Evolutionary conservation across 2,797 vertebrate genomes (phyloP).

Genomic region (Takifugu ocellatus): DNA sequence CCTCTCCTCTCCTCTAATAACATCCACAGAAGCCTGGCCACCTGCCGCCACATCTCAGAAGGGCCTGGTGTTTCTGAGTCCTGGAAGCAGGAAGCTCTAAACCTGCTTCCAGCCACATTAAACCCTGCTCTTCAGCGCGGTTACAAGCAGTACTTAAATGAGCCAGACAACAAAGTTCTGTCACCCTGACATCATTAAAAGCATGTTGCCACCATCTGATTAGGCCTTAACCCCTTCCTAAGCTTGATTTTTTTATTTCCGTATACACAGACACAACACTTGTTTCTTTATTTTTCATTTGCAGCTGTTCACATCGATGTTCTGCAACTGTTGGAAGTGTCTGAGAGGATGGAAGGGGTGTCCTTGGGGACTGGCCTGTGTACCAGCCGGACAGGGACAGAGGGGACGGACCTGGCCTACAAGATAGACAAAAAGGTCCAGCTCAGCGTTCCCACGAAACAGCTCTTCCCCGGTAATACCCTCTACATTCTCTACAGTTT

Average conservation of each 20-base stretch:
- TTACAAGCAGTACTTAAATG: constrained; percentile 65
- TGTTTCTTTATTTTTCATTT: constrained; percentile 17
- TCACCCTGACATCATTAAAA: constrained; percentile 40
- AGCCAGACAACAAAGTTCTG: constrained; percentile 57
- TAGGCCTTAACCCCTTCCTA: constrained; percentile 7
- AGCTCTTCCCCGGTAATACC: constrained; percentile 83
- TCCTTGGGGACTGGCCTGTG: constrained; percentile 83
- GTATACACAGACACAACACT: constrained; percentile 1
- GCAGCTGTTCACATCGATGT: constrained; percentile 78
- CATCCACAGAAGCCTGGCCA: constrained; percentile 62
- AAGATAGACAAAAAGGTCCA: constrained; percentile 79
- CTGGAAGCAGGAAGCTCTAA: constrained; percentile 70
- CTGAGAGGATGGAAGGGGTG: constrained; percentile 76
- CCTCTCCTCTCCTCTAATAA: constrained; percentile 74
- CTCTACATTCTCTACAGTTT: no score
- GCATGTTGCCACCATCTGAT: constrained; percentile 26
- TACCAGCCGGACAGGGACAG: constrained; percentile 66
- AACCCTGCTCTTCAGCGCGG: constrained; percentile 53
- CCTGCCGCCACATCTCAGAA: constrained; percentile 68
- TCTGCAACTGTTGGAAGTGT: constrained; percentile 76
- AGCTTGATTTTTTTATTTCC: constrained; percentile 6
- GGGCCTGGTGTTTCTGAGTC: constrained; percentile 54
- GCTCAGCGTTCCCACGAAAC: constrained; percentile 79
- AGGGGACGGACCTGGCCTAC: constrained; percentile 80
- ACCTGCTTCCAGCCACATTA: constrained; percentile 55